phyloP scores from a whole-genome alignment of 2,888 invertebrate species.

The Anaspis maculata region DNA sequence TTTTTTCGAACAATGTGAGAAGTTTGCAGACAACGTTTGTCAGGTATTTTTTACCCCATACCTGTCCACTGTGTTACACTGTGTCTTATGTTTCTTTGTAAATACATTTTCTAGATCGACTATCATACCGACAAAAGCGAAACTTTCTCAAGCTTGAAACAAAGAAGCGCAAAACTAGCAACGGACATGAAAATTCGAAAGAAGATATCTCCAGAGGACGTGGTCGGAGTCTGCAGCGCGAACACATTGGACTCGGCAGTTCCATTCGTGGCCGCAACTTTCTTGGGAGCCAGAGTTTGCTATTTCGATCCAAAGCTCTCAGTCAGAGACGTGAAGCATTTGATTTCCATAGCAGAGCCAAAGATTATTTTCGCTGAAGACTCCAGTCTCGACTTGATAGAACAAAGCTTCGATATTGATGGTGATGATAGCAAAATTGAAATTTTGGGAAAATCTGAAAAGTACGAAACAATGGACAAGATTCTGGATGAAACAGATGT shows the following conservation, averaged over 20 bases:
- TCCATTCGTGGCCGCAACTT: constrained; percentile 44
- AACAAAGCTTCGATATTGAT: constrained; percentile 15
- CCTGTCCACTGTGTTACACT: too few relatives aligned
- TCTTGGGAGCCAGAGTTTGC: constrained; percentile 35
- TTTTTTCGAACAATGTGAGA: constrained; percentile 1
- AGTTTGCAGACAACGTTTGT: background rate
- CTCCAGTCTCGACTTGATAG: constrained; percentile 14
- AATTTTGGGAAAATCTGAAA: constrained; percentile 19
- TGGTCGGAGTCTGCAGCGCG: constrained; percentile 42
- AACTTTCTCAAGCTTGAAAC: constrained; percentile 10
- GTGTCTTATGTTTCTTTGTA: background rate
- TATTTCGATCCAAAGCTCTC: constrained; percentile 27
- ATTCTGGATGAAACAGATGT: background rate
- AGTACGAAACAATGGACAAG: constrained; percentile 13
- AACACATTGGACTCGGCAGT: constrained; percentile 42
- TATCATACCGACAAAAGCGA: constrained; percentile 5
- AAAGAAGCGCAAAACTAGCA: constrained; percentile 42
- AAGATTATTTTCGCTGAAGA: constrained; percentile 25
- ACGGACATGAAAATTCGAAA: constrained; percentile 34
- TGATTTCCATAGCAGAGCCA: constrained; percentile 22
- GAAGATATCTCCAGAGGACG: constrained; percentile 41
- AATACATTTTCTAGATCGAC: constrained; percentile 1
- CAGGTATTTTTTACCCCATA: too few relatives aligned
- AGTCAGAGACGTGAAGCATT: constrained; percentile 18
- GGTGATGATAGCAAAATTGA: constrained; percentile 13